phyloP scores from a whole-genome alignment of 2,797 vertebrate genomes.

The Staurois parvus region DNA sequence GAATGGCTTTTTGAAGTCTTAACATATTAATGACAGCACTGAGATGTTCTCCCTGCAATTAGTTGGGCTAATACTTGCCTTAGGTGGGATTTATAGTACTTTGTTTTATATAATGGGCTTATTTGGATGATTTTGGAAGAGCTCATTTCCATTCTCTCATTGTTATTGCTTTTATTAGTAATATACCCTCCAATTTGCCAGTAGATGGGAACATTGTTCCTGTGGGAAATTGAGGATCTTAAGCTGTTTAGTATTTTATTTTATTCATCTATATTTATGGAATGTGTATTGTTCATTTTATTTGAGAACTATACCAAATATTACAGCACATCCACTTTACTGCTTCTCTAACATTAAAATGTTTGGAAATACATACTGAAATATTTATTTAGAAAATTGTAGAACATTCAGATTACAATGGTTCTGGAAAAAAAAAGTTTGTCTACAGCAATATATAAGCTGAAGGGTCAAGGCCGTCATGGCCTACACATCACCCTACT shows the following conservation, averaged over 20 bases:
- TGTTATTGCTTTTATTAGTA: conserved; percentile 36
- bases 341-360: not conserved
- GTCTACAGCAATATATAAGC: not conserved
- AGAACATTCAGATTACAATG: conserved; percentile 12
- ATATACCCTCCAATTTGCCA: conserved; percentile 42
- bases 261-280: conserved; percentile 34
- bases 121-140: not conserved
- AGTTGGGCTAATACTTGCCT: not conserved
- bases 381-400: conserved; percentile 12
- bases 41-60: conserved; percentile 32
- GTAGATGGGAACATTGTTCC: conserved; percentile 57
- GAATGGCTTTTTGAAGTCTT: conserved; percentile 49
- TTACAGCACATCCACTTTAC: conserved; percentile 12
- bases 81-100: conserved; percentile 34
- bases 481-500: not conserved
- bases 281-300: conserved; percentile 45
- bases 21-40: conserved; percentile 31
- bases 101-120: conserved; percentile 23
- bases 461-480: not conserved
- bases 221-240: conserved; percentile 34
- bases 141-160: conserved; percentile 37
- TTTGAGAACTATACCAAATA: conserved; percentile 26
- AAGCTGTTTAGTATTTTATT: conserved; percentile 48
- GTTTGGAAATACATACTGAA: not conserved
- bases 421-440: not conserved